Percentiles rank a stretch among this genome's conserved stretches.
Conservation (phyloP, 2,797 vertebrate species). For the Muraenolepis orangiensis region DNA sequence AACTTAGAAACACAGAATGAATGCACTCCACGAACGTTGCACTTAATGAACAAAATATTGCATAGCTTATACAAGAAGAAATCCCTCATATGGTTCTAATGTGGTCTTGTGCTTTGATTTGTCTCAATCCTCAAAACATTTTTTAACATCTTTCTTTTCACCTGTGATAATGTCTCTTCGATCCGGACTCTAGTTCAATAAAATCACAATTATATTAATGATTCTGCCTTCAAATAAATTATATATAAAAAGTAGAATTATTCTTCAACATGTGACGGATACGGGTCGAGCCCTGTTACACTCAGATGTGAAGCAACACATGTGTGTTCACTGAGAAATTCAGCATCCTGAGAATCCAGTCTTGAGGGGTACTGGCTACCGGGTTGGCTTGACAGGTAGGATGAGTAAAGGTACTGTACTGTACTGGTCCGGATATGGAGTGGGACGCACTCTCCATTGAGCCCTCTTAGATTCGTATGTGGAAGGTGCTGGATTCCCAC, state of each 20-base stretch:
- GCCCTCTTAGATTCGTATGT: constrained; percentile 90
- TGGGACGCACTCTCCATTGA: constrained; percentile 23
- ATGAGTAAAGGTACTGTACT: constrained; percentile 17
- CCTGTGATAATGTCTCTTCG: neutral
- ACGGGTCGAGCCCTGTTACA: constrained; percentile 44
- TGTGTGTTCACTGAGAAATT: constrained; percentile 25
- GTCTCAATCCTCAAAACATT: constrained; percentile 18
- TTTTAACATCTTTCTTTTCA: neutral
- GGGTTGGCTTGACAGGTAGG: neutral
- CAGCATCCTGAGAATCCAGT: constrained; percentile 17
- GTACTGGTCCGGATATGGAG: constrained; percentile 40
- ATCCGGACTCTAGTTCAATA: neutral
- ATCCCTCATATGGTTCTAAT: constrained; percentile 56
- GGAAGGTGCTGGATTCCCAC: constrained; percentile 85
- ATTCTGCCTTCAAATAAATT: neutral
- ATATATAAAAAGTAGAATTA: neutral
- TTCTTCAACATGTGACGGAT: constrained; percentile 17
- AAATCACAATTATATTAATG: neutral
- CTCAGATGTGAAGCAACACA: constrained; percentile 8
- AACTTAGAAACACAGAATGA: constrained; percentile 47
- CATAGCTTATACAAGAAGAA: constrained; percentile 77
- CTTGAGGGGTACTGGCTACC: neutral
- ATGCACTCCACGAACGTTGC: constrained; percentile 27
- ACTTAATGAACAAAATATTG: constrained; percentile 58
- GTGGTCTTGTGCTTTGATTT: constrained; percentile 60